These are phyloP conservation scores for Dascillus cervinus DNA, from an alignment of 2,888 invertebrate genomes.

Conservation along the genomic window DNA sequence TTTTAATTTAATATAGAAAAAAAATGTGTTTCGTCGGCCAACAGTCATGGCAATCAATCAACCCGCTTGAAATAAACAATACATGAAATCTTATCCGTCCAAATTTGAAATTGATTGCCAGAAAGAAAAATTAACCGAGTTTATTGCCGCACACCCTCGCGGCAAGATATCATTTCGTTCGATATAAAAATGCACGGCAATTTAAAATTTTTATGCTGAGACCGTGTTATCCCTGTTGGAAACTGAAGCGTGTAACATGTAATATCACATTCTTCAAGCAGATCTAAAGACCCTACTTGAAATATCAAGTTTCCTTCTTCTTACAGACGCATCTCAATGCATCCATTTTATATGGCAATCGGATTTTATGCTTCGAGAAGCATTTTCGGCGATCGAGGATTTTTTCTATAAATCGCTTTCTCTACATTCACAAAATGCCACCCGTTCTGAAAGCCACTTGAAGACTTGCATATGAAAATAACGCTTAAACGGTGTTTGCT, in stretches of 20 bases:
- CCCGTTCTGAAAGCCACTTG: no score
- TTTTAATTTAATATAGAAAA: no score
- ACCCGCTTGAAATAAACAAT: no score
- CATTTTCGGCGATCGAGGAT: conserved; percentile 17
- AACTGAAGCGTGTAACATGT: conserved; percentile 14
- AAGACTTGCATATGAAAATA: no score
- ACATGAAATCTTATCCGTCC: no score
- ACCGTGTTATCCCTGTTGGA: conserved; percentile 12
- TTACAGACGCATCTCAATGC: conserved; percentile 18
- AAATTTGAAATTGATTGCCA: no score
- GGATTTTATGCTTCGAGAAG: conserved; percentile 22
- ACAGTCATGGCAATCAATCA: no score
- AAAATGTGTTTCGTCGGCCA: no score
- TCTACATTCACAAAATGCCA: no score
- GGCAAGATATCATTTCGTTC: no score
- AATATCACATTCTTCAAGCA: conserved; percentile 15
- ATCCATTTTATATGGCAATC: conserved; percentile 23
- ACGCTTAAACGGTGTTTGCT: neutral
- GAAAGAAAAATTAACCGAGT: no score
- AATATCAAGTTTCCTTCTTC: conserved; percentile 13
- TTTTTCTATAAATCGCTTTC: conserved; percentile 3
- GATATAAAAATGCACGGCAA: neutral
- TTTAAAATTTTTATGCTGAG: conserved; percentile 9
- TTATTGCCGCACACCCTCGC: no score
- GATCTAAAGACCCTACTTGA: conserved; percentile 15